Percentiles rank a stretch among this genome's conserved stretches.
These are phyloP conservation scores for Drosophila dives DNA, from an alignment of 2,888 invertebrate species.

Conservation along the genomic window DNA sequence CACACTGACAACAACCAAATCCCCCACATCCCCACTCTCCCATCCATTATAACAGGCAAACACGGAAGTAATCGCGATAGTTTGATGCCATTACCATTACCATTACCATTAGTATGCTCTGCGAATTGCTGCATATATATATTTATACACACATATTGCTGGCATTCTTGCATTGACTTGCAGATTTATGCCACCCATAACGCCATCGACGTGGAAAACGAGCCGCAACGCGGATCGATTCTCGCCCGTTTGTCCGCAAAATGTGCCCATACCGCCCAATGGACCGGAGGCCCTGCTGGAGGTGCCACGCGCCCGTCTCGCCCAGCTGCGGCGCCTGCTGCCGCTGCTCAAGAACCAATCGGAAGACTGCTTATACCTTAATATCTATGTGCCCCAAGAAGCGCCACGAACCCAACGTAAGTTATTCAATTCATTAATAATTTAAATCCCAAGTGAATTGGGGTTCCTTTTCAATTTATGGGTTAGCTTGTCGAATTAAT, in stretches of 20 bases:
- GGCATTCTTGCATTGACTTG: conserved; percentile 41
- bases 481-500: conserved; percentile 6
- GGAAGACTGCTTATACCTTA: conserved; percentile 99
- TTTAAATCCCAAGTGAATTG: neutral
- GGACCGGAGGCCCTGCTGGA: conserved; percentile 87
- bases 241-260: conserved; percentile 95
- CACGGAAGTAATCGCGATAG: conserved; percentile 44
- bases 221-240: conserved; percentile 92
- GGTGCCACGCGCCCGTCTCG: conserved; percentile 93
- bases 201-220: conserved; percentile 94
- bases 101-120: conserved; percentile 2
- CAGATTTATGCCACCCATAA: conserved; percentile 97
- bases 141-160: conserved; percentile 32
- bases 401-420: conserved; percentile 73
- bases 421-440: conserved; percentile 41
- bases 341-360: conserved; percentile 95
- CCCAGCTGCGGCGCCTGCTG: conserved; percentile 92
- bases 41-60: neutral
- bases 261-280: conserved; percentile 87
- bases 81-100: conserved; percentile 45
- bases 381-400: conserved; percentile 95
- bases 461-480: neutral
- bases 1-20: neutral
- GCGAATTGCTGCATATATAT: conserved; percentile 13
- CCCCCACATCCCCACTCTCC: no score